phyloP scores from a whole-genome alignment of 1,140 invertebrate genomes.

The Drosophila tristis region DNA sequence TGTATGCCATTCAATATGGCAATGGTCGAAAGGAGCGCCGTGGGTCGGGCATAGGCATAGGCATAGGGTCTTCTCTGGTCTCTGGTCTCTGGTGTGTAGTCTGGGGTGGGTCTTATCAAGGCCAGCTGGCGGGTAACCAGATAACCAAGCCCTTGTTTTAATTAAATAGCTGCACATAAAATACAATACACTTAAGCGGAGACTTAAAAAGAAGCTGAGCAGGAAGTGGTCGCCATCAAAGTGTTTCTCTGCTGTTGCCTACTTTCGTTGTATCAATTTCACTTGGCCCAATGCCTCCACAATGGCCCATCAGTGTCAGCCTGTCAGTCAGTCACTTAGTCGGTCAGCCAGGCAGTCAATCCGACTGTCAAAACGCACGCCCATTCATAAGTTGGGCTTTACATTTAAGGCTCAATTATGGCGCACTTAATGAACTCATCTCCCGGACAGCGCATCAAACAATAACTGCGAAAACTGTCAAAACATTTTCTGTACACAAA shows the following conservation, averaged over 20 bases:
- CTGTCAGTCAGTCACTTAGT: conserved; percentile 40
- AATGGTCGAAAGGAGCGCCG: conserved; percentile 54
- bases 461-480: conserved; percentile 79
- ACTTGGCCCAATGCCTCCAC: conserved; percentile 47
- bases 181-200: conserved; percentile 62
- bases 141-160: conserved; percentile 70
- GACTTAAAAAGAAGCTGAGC: conserved; percentile 57
- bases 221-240: conserved; percentile 60
- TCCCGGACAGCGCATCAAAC: conserved; percentile 78
- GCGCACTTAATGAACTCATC: conserved; percentile 80
- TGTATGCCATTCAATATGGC: conserved; percentile 24
- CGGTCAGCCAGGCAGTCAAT: conserved; percentile 50
- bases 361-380: conserved; percentile 71
- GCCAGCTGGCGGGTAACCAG: conserved; percentile 44
- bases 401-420: conserved; percentile 80
- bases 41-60: background rate
- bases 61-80: background rate
- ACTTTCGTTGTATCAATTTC: conserved; percentile 76
- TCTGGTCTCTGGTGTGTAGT: too few species aligned
- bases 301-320: conserved; percentile 62
- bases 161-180: conserved; percentile 73
- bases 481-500: conserved; percentile 55
- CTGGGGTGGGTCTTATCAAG: conserved; percentile 54
- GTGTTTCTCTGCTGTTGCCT: conserved; percentile 46
- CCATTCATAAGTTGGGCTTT: conserved; percentile 65